Percentiles rank a stretch among this genome's conserved stretches.
Evolutionary conservation across 2,113 vertebrate genomes (phyloP).

Genomic region (Danionella cerebrum): DNA sequence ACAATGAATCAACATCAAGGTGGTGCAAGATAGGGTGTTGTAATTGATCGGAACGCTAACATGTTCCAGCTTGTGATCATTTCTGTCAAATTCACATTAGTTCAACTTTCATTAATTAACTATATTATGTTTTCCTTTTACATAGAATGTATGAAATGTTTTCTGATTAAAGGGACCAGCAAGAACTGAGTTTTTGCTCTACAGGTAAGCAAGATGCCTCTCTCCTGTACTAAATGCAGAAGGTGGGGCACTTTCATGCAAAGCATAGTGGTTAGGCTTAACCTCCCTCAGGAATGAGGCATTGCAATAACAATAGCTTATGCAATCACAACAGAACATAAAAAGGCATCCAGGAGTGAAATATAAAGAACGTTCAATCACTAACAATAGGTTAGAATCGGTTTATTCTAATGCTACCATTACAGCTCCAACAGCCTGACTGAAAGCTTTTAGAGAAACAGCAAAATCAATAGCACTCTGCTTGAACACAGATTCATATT

Average conservation of each 20-base stretch:
- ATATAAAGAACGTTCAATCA: not conserved
- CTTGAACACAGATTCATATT: not conserved
- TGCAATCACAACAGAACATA: not conserved
- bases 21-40: not conserved
- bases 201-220: not conserved
- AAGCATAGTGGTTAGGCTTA: not conserved
- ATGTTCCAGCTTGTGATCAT: constrained; percentile 49
- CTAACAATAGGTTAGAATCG: not conserved
- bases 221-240: not conserved
- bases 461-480: constrained; percentile 15
- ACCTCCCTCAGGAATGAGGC: constrained; percentile 9
- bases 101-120: not conserved
- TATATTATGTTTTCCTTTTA: not conserved
- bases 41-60: constrained; percentile 53
- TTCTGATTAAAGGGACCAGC: not conserved
- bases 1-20: too few relatives aligned
- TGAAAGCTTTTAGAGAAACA: constrained; percentile 14
- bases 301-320: not conserved
- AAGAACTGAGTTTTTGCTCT: not conserved
- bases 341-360: not conserved
- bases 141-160: not conserved
- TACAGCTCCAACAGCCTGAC: not conserved
- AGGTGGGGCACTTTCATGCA: constrained; percentile 6
- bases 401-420: not conserved
- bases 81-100: constrained; percentile 43